phyloP scores from a whole-genome alignment of 2,113 vertebrate genomes.

The Meriones unguiculatus region DNA sequence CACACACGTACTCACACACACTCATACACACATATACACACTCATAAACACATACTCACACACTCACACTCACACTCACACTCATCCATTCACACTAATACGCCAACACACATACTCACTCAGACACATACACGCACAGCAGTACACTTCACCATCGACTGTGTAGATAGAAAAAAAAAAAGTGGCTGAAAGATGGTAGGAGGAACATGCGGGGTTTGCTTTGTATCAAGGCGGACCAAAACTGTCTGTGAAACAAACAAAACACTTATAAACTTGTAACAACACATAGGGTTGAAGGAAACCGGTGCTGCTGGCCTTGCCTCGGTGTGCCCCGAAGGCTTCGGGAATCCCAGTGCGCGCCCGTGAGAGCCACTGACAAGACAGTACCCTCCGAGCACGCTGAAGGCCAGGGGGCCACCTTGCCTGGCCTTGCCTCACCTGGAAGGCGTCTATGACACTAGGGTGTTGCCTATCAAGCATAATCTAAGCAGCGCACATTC shows the following conservation, averaged over 20 bases:
- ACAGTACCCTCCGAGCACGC: fast-evolving
- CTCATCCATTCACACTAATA: background rate
- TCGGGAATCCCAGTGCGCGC: background rate
- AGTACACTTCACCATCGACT: conserved; percentile 57
- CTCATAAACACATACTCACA: background rate
- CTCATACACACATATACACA: background rate
- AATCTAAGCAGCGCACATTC: background rate
- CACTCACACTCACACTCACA: background rate
- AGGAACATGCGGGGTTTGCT: conserved; percentile 13
- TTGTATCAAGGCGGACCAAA: background rate
- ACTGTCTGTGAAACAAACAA: conserved; percentile 13
- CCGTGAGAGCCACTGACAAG: background rate
- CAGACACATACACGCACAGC: background rate
- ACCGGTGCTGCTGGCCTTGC: conserved; percentile 31
- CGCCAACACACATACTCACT: background rate
- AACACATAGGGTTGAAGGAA: conserved; percentile 42
- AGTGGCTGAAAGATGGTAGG: background rate
- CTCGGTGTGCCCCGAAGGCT: background rate
- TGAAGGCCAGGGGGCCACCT: background rate
- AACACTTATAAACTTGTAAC: background rate
- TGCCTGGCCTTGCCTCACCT: background rate
- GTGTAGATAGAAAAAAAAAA: conserved; percentile 6
- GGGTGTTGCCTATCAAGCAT: background rate
- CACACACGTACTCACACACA: background rate
- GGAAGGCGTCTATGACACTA: background rate